Percentiles rank a stretch among this genome's conserved stretches.
Evolutionary conservation across 2,113 vertebrate species (phyloP).

Genomic region (Balaenoptera acutorostrata): DNA sequence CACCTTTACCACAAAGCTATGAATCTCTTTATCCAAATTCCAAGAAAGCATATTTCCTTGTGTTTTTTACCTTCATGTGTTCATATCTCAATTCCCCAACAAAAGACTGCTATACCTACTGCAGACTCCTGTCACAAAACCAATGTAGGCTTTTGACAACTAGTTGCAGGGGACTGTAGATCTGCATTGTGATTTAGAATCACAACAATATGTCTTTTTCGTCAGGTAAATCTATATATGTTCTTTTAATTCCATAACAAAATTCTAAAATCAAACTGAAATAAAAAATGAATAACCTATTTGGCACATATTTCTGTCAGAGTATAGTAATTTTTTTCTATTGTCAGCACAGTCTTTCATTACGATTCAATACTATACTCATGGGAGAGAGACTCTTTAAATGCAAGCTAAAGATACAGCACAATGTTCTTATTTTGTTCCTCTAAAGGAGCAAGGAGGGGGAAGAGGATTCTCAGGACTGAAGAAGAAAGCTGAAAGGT

Average conservation of each 20-base stretch:
- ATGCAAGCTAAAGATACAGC: not conserved
- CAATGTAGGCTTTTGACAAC: not conserved
- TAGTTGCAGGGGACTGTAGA: not conserved
- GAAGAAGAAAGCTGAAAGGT: not conserved
- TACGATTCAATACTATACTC: not conserved
- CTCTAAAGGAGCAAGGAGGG: not conserved
- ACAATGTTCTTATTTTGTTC: not conserved
- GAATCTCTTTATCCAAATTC: not conserved
- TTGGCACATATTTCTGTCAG: not conserved
- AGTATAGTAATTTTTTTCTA: not conserved
- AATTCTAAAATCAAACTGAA: slow-evolving; percentile 32
- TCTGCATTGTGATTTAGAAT: not conserved
- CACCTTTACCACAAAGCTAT: not conserved
- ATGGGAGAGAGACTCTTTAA: not conserved
- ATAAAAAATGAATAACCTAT: not conserved
- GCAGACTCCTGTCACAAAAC: not conserved
- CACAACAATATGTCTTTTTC: not conserved
- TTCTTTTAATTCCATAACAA: slow-evolving; percentile 26
- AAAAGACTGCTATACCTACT: not conserved
- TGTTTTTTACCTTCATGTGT: not conserved
- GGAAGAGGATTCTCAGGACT: not conserved
- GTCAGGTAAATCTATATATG: not conserved
- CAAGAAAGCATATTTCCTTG: not conserved
- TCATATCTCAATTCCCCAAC: not conserved
- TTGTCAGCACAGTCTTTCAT: not conserved